Percentiles rank a stretch among this genome's conserved stretches.
These are phyloP conservation scores for Synodontis membranacea DNA, from an alignment of 2,113 vertebrate genomes.

Conservation along the genomic window DNA sequence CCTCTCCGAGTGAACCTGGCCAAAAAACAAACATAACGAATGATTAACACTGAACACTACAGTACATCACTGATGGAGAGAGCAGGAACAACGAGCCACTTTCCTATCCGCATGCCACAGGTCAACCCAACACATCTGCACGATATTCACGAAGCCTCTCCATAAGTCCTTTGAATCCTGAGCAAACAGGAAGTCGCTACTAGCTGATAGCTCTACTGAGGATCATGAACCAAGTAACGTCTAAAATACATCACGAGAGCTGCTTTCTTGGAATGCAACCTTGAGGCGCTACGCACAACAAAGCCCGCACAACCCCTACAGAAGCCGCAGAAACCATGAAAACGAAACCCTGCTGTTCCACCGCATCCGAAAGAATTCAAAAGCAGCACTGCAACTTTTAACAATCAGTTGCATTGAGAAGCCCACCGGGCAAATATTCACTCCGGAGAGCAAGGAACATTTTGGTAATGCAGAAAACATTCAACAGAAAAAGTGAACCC, in stretches of 20 bases:
- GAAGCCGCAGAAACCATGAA: background rate
- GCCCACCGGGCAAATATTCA: background rate
- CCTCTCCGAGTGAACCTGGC: background rate
- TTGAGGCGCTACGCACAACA: background rate
- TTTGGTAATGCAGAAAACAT: background rate
- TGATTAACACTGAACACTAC: slow-evolving; percentile 3
- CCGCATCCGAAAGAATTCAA: background rate
- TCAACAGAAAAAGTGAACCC: background rate
- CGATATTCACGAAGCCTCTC: background rate
- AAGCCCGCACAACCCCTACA: background rate
- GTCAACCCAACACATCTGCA: background rate
- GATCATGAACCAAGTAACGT: background rate
- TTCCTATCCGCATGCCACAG: background rate
- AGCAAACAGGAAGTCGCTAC: background rate
- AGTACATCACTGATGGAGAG: background rate
- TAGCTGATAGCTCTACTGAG: background rate
- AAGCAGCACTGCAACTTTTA: background rate
- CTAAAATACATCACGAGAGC: background rate
- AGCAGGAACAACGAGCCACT: background rate
- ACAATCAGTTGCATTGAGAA: background rate
- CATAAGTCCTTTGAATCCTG: background rate
- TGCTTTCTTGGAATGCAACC: background rate
- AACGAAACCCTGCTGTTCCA: background rate
- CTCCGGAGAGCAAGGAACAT: background rate
- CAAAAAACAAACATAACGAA: slow-evolving; percentile 27